Percentiles rank a stretch among this genome's conserved stretches.
Conservation (phyloP, 2,888 invertebrate genomes). For the Eristalis pertinax region DNA sequence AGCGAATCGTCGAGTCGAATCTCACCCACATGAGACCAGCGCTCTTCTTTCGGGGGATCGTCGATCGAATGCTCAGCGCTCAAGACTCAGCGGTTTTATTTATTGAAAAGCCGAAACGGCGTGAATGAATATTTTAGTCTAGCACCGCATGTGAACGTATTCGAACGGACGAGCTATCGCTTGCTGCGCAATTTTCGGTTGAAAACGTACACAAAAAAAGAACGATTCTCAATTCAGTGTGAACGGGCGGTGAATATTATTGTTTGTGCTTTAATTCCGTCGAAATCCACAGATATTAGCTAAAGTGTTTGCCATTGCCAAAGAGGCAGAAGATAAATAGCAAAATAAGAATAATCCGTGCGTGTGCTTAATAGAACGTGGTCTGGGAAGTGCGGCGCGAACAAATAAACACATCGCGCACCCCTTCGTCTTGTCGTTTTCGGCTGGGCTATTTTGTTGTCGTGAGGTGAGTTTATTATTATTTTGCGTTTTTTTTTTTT, state of each 20-base stretch:
- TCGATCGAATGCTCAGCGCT: conserved; percentile 81
- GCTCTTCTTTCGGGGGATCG: conserved; percentile 27
- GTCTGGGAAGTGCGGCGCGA: neutral
- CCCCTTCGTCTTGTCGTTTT: neutral
- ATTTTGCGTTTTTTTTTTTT: neutral
- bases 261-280: neutral
- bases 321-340: neutral
- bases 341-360: neutral
- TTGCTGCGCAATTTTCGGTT: neutral
- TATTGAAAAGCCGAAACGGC: conserved; percentile 77
- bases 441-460: neutral
- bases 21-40: conserved; percentile 47
- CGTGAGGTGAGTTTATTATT: neutral
- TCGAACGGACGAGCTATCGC: conserved; percentile 72
- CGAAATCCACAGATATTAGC: neutral
- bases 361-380: neutral
- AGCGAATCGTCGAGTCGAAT: conserved; percentile 35
- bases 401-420: neutral
- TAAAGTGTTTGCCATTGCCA: neutral
- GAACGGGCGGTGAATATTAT: neutral
- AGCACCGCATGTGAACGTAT: conserved; percentile 76
- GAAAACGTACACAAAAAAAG: too few relatives aligned
- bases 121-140: conserved; percentile 77
- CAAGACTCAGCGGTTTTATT: conserved; percentile 60
- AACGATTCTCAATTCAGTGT: neutral